These are phyloP conservation scores for Erpobdella octoculata DNA, from an alignment of 2,888 invertebrate species.

Conservation along the genomic window DNA sequence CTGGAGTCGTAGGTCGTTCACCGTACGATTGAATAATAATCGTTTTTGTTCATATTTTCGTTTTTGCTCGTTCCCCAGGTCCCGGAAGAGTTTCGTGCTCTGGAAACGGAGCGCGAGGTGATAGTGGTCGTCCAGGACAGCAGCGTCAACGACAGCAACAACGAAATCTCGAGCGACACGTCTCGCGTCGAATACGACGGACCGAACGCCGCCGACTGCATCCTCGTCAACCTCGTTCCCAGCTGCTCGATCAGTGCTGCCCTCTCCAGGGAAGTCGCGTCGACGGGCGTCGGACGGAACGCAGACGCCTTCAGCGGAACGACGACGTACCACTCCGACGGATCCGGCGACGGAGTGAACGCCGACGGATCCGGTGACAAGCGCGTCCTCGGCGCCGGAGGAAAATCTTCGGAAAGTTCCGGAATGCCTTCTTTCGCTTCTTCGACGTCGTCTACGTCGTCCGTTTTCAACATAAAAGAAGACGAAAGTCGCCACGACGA, in stretches of 20 bases:
- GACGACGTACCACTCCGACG: slow-evolving; percentile 5
- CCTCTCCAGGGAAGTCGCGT: neutral
- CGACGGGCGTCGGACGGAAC: neutral
- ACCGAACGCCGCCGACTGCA: neutral
- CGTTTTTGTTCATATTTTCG: neutral
- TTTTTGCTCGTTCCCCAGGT: neutral
- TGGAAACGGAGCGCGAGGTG: neutral
- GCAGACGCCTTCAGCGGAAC: neutral
- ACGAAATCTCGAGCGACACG: neutral
- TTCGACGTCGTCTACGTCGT: neutral
- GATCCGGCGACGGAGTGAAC: neutral
- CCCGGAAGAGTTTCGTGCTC: slow-evolving; percentile 7
- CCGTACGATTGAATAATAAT: too few species aligned
- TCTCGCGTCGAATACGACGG: neutral
- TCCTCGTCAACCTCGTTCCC: slow-evolving; percentile 9
- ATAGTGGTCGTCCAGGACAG: neutral
- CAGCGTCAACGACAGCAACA: slow-evolving; percentile 9
- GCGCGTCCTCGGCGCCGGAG: neutral
- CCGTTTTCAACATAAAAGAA: neutral
- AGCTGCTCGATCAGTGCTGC: neutral
- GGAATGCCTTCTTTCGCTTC: neutral
- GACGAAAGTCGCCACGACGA: neutral
- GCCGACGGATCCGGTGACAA: neutral
- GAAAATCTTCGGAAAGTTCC: neutral
- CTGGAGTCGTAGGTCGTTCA: neutral